phyloP scores from a whole-genome alignment of 2,797 vertebrate species.

The Cetoscarus ocellatus region DNA sequence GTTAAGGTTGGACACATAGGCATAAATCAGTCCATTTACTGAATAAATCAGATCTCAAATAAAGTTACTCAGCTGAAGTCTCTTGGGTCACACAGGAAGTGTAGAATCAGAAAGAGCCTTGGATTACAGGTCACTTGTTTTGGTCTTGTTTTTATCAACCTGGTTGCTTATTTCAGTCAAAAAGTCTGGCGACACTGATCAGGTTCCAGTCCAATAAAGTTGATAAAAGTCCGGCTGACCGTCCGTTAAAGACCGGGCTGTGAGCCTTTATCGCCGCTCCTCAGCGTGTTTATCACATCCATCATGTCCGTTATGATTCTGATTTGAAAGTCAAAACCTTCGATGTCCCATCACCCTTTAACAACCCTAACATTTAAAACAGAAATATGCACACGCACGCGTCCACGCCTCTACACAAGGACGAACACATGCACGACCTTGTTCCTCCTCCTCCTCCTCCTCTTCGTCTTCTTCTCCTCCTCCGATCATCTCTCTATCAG shows the following conservation, averaged over 20 bases:
- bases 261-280: not conserved
- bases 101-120: no score
- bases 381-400: slow-evolving; percentile 39
- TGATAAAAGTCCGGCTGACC: not conserved
- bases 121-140: no score
- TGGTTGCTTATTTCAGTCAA: no score
- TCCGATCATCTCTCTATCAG: slow-evolving; percentile 74
- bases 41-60: no score
- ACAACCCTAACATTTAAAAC: slow-evolving; percentile 33
- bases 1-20: no score
- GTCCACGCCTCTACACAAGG: slow-evolving; percentile 46
- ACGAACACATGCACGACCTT: slow-evolving; percentile 65
- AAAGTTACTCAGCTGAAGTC: no score
- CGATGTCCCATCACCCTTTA: slow-evolving; percentile 28
- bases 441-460: slow-evolving; percentile 55
- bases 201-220: not conserved
- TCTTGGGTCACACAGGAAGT: no score
- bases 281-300: slow-evolving; percentile 1
- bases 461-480: slow-evolving; percentile 44
- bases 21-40: no score
- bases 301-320: slow-evolving; percentile 9
- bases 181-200: no score
- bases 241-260: not conserved
- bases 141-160: no score
- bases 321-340: slow-evolving; percentile 42